Percentiles rank a stretch among this genome's conserved stretches.
Evolutionary conservation across 1,140 invertebrate species (phyloP).

Genomic region (Stegodyphus mimosarum): DNA sequence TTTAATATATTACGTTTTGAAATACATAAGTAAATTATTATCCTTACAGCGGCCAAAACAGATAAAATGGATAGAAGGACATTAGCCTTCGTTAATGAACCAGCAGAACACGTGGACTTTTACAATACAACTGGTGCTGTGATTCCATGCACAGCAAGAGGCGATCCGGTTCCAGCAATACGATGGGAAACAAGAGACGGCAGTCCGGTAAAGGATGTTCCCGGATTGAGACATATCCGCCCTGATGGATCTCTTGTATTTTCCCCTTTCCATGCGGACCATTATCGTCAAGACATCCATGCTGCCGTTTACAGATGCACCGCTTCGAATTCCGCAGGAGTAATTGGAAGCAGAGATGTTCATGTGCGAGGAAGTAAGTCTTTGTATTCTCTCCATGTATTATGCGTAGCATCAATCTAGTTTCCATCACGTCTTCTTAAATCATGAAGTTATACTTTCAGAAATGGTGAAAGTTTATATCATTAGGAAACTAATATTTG

Average conservation of each 20-base stretch:
- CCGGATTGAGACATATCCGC: constrained; percentile 78
- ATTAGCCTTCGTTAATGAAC: constrained; percentile 91
- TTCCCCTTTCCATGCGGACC: constrained; percentile 65
- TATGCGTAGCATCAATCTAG: too few relatives aligned
- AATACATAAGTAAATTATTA: too few relatives aligned
- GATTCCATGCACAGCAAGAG: constrained; percentile 90
- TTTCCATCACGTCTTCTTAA: too few relatives aligned
- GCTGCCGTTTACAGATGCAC: constrained; percentile 79
- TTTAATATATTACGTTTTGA: too few relatives aligned
- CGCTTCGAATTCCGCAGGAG: constrained; percentile 87
- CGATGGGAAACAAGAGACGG: constrained; percentile 78
- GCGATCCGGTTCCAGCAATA: constrained; percentile 83
- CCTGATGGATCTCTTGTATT: constrained; percentile 69
- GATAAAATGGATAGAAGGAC: constrained; percentile 40
- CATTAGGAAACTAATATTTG: too few relatives aligned
- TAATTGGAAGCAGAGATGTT: constrained; percentile 90
- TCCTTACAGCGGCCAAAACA: constrained; percentile 69
- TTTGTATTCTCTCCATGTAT: not conserved
- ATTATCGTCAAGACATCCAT: constrained; percentile 73
- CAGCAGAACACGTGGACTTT: constrained; percentile 89
- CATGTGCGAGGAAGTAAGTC: constrained; percentile 92
- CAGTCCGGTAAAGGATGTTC: constrained; percentile 72
- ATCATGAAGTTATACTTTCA: too few relatives aligned
- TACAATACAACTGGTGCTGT: constrained; percentile 92
- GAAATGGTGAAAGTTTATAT: too few relatives aligned